phyloP scores from a whole-genome alignment of 2,113 vertebrate genomes.

The Melanocharis versteri region DNA sequence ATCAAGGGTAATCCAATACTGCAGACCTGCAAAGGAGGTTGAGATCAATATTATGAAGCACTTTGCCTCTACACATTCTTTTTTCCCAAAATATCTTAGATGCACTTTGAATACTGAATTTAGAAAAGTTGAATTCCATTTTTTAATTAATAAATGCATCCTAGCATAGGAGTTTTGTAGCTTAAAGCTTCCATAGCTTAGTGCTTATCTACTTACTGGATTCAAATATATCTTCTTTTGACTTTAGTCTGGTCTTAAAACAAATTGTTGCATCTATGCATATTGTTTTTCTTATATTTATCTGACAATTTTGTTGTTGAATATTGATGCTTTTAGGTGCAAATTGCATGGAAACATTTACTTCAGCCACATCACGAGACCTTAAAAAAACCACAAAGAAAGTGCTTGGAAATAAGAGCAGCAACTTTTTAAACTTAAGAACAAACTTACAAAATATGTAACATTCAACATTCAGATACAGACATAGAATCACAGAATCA shows the following conservation, averaged over 20 bases:
- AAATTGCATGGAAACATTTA: slow-evolving; percentile 85
- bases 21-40: slow-evolving; percentile 61
- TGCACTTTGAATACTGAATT: background rate
- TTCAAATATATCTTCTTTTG: slow-evolving; percentile 66
- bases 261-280: slow-evolving; percentile 84
- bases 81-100: background rate
- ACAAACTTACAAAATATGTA: background rate
- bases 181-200: background rate
- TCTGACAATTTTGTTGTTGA: slow-evolving; percentile 83
- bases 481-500: background rate
- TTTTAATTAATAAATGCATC: background rate
- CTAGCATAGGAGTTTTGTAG: fast-evolving
- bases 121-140: background rate
- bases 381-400: slow-evolving; percentile 63
- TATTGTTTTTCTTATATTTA: slow-evolving; percentile 73
- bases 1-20: slow-evolving; percentile 77
- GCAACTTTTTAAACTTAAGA: background rate
- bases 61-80: background rate
- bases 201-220: slow-evolving; percentile 72
- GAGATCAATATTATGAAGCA: background rate
- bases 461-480: background rate
- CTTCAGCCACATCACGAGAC: slow-evolving; percentile 93
- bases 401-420: background rate
- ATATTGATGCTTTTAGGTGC: slow-evolving; percentile 87
- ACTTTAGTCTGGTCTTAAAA: slow-evolving; percentile 83